phyloP scores from a whole-genome alignment of 2,797 vertebrate genomes.

The Buphagus erythrorhynchus region DNA sequence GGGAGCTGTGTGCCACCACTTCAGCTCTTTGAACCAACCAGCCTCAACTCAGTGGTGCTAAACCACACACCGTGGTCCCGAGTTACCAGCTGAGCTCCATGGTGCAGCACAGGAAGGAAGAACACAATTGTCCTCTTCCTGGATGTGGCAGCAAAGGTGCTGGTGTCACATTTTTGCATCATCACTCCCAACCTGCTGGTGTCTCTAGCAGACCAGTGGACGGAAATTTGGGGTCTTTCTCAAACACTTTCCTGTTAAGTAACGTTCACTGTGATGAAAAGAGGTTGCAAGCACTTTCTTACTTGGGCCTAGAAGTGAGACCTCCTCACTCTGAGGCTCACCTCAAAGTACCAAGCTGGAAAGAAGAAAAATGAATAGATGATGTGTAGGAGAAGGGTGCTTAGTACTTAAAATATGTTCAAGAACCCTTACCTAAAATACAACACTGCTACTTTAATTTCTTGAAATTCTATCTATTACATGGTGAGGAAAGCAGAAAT shows the following conservation, averaged over 20 bases:
- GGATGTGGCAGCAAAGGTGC: accelerated
- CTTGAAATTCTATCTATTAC: not conserved
- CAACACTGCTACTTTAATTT: not conserved
- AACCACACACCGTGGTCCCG: not conserved
- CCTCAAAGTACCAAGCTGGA: not conserved
- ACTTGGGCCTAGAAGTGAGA: not conserved
- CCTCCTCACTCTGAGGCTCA: not conserved
- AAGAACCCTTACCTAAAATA: not conserved
- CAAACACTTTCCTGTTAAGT: not conserved
- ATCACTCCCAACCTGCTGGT: not conserved
- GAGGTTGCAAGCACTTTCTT: not conserved
- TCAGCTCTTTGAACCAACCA: not conserved
- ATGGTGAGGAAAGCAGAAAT: not conserved
- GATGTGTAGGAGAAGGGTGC: not conserved
- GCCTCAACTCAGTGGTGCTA: not conserved
- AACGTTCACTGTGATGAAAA: not conserved
- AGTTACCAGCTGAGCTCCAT: not conserved
- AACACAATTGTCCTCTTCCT: not conserved
- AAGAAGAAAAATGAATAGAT: not conserved
- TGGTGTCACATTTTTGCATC: not conserved
- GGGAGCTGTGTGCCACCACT: not conserved
- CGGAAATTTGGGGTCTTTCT: accelerated
- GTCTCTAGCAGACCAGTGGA: not conserved
- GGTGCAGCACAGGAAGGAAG: not conserved
- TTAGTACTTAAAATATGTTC: not conserved